Conservation (phyloP, 2,113 vertebrate genomes). For the Stigmatopora nigra region DNA sequence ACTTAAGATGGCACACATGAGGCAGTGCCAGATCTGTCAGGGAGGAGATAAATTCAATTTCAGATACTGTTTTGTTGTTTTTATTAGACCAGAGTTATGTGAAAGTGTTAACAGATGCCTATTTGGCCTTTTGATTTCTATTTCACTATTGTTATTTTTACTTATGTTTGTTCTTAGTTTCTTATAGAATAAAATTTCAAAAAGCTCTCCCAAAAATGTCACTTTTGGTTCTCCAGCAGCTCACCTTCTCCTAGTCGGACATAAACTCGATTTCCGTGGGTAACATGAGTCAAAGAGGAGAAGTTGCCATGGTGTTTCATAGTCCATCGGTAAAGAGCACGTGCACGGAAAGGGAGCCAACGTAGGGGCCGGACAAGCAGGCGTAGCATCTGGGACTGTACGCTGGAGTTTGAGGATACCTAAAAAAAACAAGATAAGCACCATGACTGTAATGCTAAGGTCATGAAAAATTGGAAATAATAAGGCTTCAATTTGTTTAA, state of each 20-base stretch:
- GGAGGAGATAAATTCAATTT: neutral
- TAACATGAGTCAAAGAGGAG: constrained; percentile 64
- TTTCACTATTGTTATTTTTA: too few relatives aligned
- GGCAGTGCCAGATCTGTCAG: constrained; percentile 59
- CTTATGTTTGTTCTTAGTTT: too few relatives aligned
- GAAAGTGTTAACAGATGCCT: too few relatives aligned
- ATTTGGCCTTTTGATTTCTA: too few relatives aligned
- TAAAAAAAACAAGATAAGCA: constrained; percentile 6
- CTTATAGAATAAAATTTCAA: too few relatives aligned
- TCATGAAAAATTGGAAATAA: neutral
- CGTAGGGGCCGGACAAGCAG: constrained; percentile 34
- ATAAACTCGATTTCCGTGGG: constrained; percentile 58
- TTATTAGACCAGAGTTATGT: too few relatives aligned
- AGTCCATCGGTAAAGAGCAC: constrained; percentile 62
- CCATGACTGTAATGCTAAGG: neutral
- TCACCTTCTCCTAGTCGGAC: constrained; percentile 68
- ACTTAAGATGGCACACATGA: constrained; percentile 59
- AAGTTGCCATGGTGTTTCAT: constrained; percentile 56
- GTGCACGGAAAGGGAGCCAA: constrained; percentile 52
- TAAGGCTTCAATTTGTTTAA: neutral
- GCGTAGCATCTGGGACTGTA: constrained; percentile 33
- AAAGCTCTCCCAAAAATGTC: too few relatives aligned
- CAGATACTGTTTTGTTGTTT: neutral
- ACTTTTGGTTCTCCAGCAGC: neutral
- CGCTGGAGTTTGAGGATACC: constrained; percentile 59